Evolutionary conservation across 2,888 invertebrate species (phyloP), one percentile per base, ranked within the genome.

Genomic region (Isotomurus palustris): DNA sequence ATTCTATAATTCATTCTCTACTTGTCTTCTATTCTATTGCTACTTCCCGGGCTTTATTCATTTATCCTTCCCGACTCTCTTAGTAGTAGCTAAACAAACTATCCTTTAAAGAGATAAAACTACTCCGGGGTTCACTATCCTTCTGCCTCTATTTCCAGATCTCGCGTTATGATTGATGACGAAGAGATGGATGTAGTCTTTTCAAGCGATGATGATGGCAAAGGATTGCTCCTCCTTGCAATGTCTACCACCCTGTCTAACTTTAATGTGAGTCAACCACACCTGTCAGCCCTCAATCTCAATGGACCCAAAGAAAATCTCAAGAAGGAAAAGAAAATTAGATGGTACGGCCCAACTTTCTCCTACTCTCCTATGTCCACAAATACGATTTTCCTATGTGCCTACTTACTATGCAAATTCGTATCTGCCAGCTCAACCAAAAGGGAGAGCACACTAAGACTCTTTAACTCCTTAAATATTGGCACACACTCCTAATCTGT

Each of bases 191-290:
- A 67, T 36, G 67, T 70, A 22, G 56, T 60, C 8, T 70, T 67
- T 57, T 55, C 54, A 50, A 68, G 68, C 58, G 70, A 70, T 53
- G 64, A 67, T 40, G 53, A 73, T 10, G 69, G 68, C n/a, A 58
- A 64, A 27, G 60, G 66, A 40, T 55, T 70, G 14, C 43, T 70
- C 14, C 56, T 70, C 17, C 41, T 70, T 2, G 69, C 60, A 2
- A 40, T 60, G n/a, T 60, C 62, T 27, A 56, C 57, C 4, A 53
- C 54, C 40, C 55, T 63, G 3, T 57, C 60, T 14, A 60, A 57
- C 4, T 63, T 59, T 43, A 55, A 45, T 10, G 44, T 57, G 14
- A 25, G 43, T 12, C 56, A 57, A 28, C 17, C 36, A 27, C 38
- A 28, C 19, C 36, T 12, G 14, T n/a, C 38, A 19, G 29, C n/a